Evolutionary conservation across 2,797 vertebrate species (phyloP).

Genomic region (Schizopygopsis malacanthus): DNA sequence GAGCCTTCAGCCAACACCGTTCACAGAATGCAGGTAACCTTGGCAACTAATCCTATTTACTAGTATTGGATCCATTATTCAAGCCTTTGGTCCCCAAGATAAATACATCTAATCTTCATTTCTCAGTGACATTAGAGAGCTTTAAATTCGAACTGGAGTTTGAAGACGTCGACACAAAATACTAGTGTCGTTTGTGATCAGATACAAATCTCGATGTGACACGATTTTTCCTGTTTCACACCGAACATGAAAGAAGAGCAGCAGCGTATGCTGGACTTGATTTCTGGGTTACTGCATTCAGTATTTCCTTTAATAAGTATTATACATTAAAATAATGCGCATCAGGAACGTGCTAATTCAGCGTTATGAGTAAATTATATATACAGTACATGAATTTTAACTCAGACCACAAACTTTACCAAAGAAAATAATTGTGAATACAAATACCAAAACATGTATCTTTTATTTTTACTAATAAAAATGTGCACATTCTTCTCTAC

Average conservation of each 20-base stretch:
- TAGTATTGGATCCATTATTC: conserved; percentile 74
- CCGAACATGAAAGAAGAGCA: not conserved
- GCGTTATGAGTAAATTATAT: not conserved
- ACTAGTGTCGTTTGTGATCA: conserved; percentile 6
- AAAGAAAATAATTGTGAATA: too few species aligned
- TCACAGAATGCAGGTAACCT: conserved; percentile 71
- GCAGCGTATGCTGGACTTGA: not conserved
- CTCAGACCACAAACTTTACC: not conserved
- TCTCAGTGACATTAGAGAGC: conserved; percentile 70
- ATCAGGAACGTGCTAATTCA: not conserved
- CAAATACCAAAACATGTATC: too few species aligned
- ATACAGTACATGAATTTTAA: not conserved
- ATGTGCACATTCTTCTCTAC: not conserved
- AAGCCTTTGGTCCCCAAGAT: conserved; percentile 72
- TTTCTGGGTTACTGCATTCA: not conserved
- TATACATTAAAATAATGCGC: not conserved
- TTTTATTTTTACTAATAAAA: too few species aligned
- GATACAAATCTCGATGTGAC: not conserved
- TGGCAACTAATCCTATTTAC: conserved; percentile 80
- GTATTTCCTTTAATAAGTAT: not conserved
- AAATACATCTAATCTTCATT: conserved; percentile 74
- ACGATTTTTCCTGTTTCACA: not conserved
- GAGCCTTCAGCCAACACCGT: conserved; percentile 49
- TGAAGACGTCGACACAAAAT: conserved; percentile 4
- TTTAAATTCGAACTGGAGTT: conserved; percentile 50